A percentile compares a stretch with the other conserved stretches of the same genome.
Conservation (phyloP, 2,888 invertebrate species). For the Anthoptus insignis region DNA sequence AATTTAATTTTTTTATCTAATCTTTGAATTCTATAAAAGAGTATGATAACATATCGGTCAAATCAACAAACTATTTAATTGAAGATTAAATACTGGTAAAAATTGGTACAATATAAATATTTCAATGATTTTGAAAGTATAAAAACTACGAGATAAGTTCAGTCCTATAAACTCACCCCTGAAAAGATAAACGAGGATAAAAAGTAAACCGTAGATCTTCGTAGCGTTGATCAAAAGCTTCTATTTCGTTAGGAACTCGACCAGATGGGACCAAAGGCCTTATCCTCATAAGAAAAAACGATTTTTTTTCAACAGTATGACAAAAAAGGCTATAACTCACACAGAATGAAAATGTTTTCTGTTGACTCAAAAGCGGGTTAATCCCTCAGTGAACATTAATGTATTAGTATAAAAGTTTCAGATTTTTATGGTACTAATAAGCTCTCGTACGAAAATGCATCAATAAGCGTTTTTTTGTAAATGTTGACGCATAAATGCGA, state of each 20-base stretch:
- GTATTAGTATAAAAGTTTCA: constrained; percentile 6
- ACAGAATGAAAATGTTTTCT: constrained; percentile 20
- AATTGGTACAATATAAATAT: too few relatives aligned
- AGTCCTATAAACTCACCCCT: not conserved
- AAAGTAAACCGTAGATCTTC: constrained; percentile 15
- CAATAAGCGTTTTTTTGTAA: too few relatives aligned
- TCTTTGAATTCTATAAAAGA: too few relatives aligned
- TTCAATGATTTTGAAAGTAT: too few relatives aligned
- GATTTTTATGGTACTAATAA: constrained; percentile 1
- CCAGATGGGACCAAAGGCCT: constrained; percentile 31
- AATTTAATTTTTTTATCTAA: too few relatives aligned
- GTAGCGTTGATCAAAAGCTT: constrained; percentile 26
- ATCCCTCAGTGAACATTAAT: constrained; percentile 1
- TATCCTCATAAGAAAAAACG: constrained; percentile 29
- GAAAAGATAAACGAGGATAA: constrained; percentile 15
- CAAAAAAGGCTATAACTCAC: constrained; percentile 22
- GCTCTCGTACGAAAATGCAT: too few relatives aligned
- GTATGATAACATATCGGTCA: too few relatives aligned
- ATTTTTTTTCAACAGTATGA: constrained; percentile 6
- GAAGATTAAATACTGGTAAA: too few relatives aligned
- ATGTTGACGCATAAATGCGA: too few relatives aligned
- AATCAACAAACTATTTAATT: too few relatives aligned
- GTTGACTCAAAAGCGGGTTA: constrained; percentile 14
- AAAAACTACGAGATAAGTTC: too few relatives aligned
- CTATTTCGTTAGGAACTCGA: constrained; percentile 35